A percentile compares a stretch with the other conserved stretches of the same genome.
phyloP scores from a whole-genome alignment of 2,888 invertebrate genomes.

The Linnaemya tessellans region DNA sequence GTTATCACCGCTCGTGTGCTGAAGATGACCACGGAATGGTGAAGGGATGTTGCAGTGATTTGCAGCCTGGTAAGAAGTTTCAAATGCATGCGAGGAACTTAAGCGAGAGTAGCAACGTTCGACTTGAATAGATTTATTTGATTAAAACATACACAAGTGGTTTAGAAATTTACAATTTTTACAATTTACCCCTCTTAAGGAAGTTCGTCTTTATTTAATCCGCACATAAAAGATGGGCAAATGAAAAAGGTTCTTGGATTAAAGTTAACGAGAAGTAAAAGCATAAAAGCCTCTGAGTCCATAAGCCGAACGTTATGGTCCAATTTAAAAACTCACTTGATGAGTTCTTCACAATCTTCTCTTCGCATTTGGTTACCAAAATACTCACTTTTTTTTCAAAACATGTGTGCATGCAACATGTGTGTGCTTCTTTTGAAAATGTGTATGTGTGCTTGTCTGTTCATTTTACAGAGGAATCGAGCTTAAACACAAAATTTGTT shows the following conservation, averaged over 20 bases:
- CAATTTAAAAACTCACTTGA: constrained; percentile 4
- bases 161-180: too few species aligned
- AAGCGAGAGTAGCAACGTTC: too few species aligned
- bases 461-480: constrained; percentile 1
- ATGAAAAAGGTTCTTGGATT: constrained; percentile 39
- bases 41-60: too few species aligned
- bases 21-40: too few species aligned
- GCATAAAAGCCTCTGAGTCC: constrained; percentile 19
- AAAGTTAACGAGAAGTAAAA: constrained; percentile 30
- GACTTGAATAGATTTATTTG: too few species aligned
- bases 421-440: not conserved
- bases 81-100: too few species aligned
- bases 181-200: not conserved
- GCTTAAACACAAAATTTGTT: constrained; percentile 50
- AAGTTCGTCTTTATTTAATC: not conserved
- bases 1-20: too few species aligned
- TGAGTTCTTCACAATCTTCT: constrained; percentile 8
- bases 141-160: too few species aligned
- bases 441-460: not conserved
- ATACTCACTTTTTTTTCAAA: not conserved
- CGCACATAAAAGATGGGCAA: constrained; percentile 2
- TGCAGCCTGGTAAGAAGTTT: too few species aligned
- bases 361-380: not conserved
- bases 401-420: not conserved
- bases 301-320: constrained; percentile 7